Evolutionary conservation across 2,888 invertebrate genomes (phyloP).

Genomic region (Tetranychus truncatus): DNA sequence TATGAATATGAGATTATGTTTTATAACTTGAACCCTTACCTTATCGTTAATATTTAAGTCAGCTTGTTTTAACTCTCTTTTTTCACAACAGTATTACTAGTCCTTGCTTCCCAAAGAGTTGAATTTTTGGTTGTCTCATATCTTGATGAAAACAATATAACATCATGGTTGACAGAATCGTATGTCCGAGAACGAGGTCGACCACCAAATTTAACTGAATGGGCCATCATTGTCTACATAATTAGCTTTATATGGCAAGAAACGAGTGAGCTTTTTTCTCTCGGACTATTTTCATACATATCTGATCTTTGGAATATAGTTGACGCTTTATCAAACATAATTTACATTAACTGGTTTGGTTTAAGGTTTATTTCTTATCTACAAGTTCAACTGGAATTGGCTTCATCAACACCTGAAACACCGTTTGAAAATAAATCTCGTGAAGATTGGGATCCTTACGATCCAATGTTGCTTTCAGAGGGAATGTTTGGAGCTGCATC

Average conservation of each 20-base stretch:
- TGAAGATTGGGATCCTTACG: conserved; percentile 39
- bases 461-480: conserved; percentile 39
- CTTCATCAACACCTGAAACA: background rate
- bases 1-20: background rate
- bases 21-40: background rate
- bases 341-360: conserved; percentile 38
- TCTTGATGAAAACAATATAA: conserved; percentile 43
- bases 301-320: conserved; percentile 42
- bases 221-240: conserved; percentile 63
- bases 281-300: conserved; percentile 37
- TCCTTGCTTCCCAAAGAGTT: conserved; percentile 37
- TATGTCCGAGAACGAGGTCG: conserved; percentile 58
- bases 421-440: conserved; percentile 44
- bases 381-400: conserved; percentile 25
- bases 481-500: conserved; percentile 41
- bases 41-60: too few species aligned
- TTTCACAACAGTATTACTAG: conserved; percentile 33
- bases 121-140: conserved; percentile 28
- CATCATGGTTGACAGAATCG: conserved; percentile 43
- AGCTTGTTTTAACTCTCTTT: background rate
- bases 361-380: conserved; percentile 32
- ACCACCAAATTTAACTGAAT: conserved; percentile 62
- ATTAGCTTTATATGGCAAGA: conserved; percentile 45
- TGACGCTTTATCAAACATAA: conserved; percentile 39
- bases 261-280: conserved; percentile 39